Evolutionary conservation across 2,113 vertebrate species (phyloP).

Genomic region (Mus spicilegus): DNA sequence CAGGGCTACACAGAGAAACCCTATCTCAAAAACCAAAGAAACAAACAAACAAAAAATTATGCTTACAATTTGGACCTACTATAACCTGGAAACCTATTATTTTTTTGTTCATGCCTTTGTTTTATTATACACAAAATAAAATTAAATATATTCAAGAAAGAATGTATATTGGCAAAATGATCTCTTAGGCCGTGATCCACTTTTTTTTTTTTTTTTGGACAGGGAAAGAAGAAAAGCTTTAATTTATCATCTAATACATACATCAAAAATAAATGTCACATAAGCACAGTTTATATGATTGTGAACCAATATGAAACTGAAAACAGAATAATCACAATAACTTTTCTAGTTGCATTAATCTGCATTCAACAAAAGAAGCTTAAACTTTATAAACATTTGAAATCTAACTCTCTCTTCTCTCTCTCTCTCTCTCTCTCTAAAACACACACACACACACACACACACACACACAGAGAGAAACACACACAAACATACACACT

Average conservation of each 20-base stretch:
- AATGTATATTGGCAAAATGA: not conserved
- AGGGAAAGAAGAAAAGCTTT: not conserved
- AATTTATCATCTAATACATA: not conserved
- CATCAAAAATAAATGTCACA: not conserved
- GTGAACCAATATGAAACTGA: not conserved
- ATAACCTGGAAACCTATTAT: not conserved
- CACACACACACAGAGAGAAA: no score
- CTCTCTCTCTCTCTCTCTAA: no score
- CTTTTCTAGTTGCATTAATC: not conserved
- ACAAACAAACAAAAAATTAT: no score
- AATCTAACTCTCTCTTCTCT: not conserved
- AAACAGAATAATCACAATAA: not conserved
- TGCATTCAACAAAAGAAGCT: not conserved
- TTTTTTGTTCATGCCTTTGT: not conserved
- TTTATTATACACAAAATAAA: not conserved
- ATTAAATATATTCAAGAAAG: no score
- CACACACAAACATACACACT: not conserved
- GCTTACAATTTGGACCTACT: not conserved
- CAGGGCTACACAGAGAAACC: no score
- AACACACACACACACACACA: not conserved
- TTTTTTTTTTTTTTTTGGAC: not conserved
- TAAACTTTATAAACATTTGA: not conserved
- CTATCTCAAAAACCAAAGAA: no score
- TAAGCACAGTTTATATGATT: not conserved
- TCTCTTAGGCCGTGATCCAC: rapidly evolving